phyloP scores from a whole-genome alignment of 2,888 invertebrate species.

The Eilema sororculum region DNA sequence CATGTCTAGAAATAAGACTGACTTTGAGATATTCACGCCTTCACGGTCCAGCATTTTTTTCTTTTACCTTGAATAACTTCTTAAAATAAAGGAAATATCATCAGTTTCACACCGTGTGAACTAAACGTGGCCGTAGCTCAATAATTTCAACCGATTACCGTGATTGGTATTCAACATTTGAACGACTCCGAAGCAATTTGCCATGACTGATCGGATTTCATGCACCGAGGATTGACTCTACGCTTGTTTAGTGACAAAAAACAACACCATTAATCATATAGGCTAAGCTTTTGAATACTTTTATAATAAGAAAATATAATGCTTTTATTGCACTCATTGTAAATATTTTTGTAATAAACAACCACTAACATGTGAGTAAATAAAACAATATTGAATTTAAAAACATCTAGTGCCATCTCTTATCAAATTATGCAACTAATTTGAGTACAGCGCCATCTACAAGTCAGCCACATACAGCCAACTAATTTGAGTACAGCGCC shows the following conservation, averaged over 20 bases:
- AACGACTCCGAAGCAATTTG: conserved; percentile 54
- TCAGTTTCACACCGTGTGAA: conserved; percentile 45
- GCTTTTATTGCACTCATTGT: not conserved
- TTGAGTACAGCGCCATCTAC: conserved; percentile 1
- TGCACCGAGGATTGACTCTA: conserved; percentile 49
- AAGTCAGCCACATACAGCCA: not conserved
- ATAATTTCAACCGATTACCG: conserved; percentile 51
- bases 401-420: conserved; percentile 31
- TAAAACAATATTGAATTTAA: not conserved
- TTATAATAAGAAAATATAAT: not conserved
- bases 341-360: not conserved
- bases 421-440: not conserved
- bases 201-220: conserved; percentile 60
- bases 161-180: conserved; percentile 52
- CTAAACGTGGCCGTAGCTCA: conserved; percentile 31
- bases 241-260: conserved; percentile 50
- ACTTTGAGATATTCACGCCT: conserved; percentile 2
- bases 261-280: conserved; percentile 27
- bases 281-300: not conserved
- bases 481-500: not conserved
- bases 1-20: not conserved
- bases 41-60: conserved; percentile 9
- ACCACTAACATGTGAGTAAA: not conserved
- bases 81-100: conserved; percentile 22
- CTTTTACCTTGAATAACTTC: conserved; percentile 10